Conservation (phyloP, 1,140 invertebrate genomes). For the Centruroides vittatus region DNA sequence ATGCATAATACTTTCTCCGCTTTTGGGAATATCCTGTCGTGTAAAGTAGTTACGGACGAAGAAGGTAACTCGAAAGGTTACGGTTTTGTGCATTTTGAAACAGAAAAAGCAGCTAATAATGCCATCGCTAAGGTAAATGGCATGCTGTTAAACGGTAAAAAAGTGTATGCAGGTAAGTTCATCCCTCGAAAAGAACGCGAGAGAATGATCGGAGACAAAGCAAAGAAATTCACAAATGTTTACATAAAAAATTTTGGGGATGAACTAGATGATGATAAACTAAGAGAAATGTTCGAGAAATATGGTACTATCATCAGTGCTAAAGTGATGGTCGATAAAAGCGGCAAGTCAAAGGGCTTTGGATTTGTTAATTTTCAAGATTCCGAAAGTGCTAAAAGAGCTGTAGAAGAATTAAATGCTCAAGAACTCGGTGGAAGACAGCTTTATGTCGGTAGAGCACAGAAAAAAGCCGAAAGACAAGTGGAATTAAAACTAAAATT, state of each 20-base stretch:
- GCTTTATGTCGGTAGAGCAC: constrained; percentile 88
- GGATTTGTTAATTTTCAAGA: constrained; percentile 99
- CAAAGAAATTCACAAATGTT: constrained; percentile 98
- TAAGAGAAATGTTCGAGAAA: constrained; percentile 85
- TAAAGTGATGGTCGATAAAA: constrained; percentile 76
- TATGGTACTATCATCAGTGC: constrained; percentile 72
- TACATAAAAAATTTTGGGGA: constrained; percentile 99
- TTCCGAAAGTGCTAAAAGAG: constrained; percentile 85
- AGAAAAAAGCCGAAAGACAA: constrained; percentile 96
- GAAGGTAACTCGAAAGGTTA: constrained; percentile 92
- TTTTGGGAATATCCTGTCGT: constrained; percentile 92
- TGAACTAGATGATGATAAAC: constrained; percentile 80
- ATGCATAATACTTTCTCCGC: constrained; percentile 99
- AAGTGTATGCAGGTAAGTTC: constrained; percentile 92
- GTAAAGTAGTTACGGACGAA: constrained; percentile 85
- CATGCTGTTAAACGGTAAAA: constrained; percentile 77
- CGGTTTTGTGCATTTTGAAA: constrained; percentile 99
- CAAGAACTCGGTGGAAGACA: constrained; percentile 56
- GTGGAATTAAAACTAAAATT: constrained; percentile 92
- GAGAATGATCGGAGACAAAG: constrained; percentile 91
- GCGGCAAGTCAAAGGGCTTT: constrained; percentile 92
- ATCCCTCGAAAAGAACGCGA: constrained; percentile 88
- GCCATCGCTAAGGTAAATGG: constrained; percentile 65
- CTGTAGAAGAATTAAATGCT: constrained; percentile 77
- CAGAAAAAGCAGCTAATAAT: constrained; percentile 93